Evolutionary conservation across 53 echinoderm and acorn worm species (phyloP), one percentile per base, ranked within the genome.

Genomic region (Arbacia lixula): DNA sequence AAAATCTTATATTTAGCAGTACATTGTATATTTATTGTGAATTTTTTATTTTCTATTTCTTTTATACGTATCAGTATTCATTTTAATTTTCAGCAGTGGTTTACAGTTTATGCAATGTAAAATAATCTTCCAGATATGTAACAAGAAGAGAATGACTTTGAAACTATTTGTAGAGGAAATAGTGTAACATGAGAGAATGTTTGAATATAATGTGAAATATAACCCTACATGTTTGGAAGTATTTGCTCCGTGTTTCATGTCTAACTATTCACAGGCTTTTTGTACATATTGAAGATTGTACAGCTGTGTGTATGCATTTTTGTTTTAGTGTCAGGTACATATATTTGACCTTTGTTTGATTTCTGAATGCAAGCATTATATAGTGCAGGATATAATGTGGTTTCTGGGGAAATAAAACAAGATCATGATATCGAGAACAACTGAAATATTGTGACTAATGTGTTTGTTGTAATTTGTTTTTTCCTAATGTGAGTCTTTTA

Each of bases 211-310:
- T 55, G 55, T 75, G 75, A 31, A 57, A 22, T 24, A 10, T 37
- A 77, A n/a, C n/a, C n/a, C n/a, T 58, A 71, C 22, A 57, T 51
- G 46, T 39, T 20, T 75, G 37, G 35, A 75, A 53, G 5, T 56
- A 38, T 57, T 37, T 9, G 31, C 25, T 26, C 19, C 37, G 58
- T 58, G 39, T 58, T 77, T 27, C 24, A 75, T 54, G 53, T 57
- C 21, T 57, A 9, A 35, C 21, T 53, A 37, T 16, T 57, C 36
- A 57, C 58, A 77, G 57, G 39, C 36, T 24, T 60, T 57, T 24
- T 77, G 77, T 77, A 77, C 25, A 77, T 77, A 77, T 57, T 77
- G 58, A 58, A 77, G 40, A 57, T 29, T 77, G 77, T 77, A 77
- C 77, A 77, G 56, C 58, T 56, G 35, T 58, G 77, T 77, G 77